These are phyloP conservation scores for Xiphophorus maculatus DNA, from an alignment of 2,113 vertebrate genomes.

Conservation along the genomic window DNA sequence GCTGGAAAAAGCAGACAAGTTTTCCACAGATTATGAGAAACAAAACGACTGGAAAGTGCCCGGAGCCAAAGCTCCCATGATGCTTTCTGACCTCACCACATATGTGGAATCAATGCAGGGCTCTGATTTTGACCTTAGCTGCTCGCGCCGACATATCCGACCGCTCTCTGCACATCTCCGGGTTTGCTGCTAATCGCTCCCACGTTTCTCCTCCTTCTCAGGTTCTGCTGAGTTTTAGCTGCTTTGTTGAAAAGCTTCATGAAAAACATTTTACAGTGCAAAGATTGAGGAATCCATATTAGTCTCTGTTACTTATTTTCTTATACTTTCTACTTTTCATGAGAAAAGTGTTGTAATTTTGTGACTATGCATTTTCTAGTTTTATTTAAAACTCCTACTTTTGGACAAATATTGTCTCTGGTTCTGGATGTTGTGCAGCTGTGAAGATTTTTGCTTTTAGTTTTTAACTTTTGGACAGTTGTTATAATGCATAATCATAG, in stretches of 20 bases:
- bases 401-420: too few relatives aligned
- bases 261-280: not conserved
- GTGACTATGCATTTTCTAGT: not conserved
- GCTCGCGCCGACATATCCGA: conserved; percentile 23
- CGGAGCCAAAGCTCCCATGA: conserved; percentile 65
- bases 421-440: too few relatives aligned
- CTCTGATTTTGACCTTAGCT: conserved; percentile 61
- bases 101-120: conserved; percentile 65
- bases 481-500: too few relatives aligned
- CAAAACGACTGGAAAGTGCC: conserved; percentile 62
- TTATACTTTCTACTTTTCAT: not conserved
- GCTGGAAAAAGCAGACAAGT: conserved; percentile 61
- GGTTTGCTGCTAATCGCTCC: not conserved
- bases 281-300: not conserved
- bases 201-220: not conserved
- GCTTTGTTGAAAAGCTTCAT: not conserved
- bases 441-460: too few relatives aligned
- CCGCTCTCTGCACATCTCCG: conserved; percentile 23
- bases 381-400: not conserved
- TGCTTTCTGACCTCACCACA: conserved; percentile 60
- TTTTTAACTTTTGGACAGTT: too few relatives aligned
- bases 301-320: not conserved
- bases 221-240: not conserved
- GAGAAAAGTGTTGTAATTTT: not conserved
- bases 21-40: conserved; percentile 71